phyloP scores from a whole-genome alignment of 2,113 vertebrate species.

The Rhabdornis inornatus region DNA sequence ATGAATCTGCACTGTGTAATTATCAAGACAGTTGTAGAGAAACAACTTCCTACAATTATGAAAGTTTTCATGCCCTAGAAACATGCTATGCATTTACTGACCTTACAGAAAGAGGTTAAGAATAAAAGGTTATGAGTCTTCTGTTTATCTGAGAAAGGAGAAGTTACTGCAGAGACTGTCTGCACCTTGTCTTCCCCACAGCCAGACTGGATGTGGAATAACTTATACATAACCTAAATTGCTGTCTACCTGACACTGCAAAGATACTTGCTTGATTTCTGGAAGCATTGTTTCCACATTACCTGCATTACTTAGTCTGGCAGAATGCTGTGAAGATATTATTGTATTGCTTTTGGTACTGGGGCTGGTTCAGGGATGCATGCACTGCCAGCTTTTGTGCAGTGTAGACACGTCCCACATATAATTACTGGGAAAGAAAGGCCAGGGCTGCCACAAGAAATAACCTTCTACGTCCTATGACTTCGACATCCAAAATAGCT shows the following conservation, averaged over 20 bases:
- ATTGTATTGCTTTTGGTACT: neutral
- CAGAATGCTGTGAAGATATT: neutral
- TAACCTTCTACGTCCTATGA: neutral
- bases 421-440: neutral
- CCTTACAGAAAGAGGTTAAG: neutral
- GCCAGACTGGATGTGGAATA: neutral
- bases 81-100: neutral
- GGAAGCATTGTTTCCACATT: neutral
- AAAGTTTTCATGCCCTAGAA: neutral
- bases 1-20: neutral
- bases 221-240: neutral
- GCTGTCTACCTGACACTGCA: neutral
- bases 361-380: neutral
- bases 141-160: neutral
- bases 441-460: neutral
- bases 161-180: neutral
- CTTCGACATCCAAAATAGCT: neutral
- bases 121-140: neutral
- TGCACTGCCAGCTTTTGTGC: neutral
- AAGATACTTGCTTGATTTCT: neutral
- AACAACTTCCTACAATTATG: neutral
- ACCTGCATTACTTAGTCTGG: neutral
- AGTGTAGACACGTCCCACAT: fast-evolving
- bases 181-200: neutral
- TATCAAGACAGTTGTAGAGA: neutral